Evolutionary conservation across 30 jellyfish, hydroid and myxozoan genomes (phyloP), one percentile per base, ranked within the genome.

Genomic region (Aurelia aurita complex sp. Pacific): DNA sequence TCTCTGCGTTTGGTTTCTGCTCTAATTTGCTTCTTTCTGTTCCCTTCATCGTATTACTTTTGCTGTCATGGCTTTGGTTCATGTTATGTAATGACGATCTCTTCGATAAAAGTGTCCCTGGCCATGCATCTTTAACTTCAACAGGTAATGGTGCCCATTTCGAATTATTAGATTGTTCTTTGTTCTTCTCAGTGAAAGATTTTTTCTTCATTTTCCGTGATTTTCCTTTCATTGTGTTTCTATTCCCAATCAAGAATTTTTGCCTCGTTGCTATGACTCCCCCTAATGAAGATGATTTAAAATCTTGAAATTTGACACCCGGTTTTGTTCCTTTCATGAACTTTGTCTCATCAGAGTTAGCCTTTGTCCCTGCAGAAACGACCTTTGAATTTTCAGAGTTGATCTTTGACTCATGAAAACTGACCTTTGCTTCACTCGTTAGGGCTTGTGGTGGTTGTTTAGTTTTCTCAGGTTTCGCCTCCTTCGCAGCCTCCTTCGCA

Each of bases 221-320:
- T 46, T 46, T 46, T 4, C 57, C 57, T 9, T 18, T 18, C 69
- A 3, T 33, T 38, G 12, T 57, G 3, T 76, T 33, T 10, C 19
- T 23, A 15, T 14, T 35, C n/a, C 52, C 42, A 1, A 79, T 12
- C 61, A 79, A 53, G 54, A 64, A 79, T 35, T 79, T 52, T 52
- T 79, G 89, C 64, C 89, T 64, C 34, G 73, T 36, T n/a, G 89
- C 52, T 18, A 79, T 79, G 10, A 72, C 79, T 51, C 67, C 67
- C 13, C 59, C 34, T 7, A 65, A 23, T 7, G 78, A 35, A 0
- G 89, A 65, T 19, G 71, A 34, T 29, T 16, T n/a, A 35, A 57
- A 46, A 29, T 33, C 55, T 36, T 79, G 80, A 29, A 79, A 46
- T 35, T 17, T 23, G 12, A 23, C 12, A 61, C 15, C 36, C 11